phyloP scores from a whole-genome alignment of 2,888 invertebrate species.

The Laothoe populi region DNA sequence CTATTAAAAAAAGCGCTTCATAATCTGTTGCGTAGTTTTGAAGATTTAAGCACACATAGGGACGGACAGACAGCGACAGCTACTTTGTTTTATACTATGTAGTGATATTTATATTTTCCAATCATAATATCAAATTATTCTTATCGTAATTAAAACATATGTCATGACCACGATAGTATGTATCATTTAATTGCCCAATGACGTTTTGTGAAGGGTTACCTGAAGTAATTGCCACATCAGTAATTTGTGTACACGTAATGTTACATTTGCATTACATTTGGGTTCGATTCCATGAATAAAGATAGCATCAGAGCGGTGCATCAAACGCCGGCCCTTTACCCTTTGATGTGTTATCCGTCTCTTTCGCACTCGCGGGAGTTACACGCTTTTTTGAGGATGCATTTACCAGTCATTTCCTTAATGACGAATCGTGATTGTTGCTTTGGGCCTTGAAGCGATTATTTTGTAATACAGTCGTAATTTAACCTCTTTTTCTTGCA shows the following conservation, averaged over 20 bases:
- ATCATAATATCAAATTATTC: too few relatives aligned
- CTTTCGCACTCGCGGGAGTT: neutral
- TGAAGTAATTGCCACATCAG: neutral
- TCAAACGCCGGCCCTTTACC: constrained; percentile 13
- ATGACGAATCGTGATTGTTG: neutral
- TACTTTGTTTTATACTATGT: too few relatives aligned
- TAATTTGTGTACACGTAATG: neutral
- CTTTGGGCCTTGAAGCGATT: neutral
- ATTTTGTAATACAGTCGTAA: neutral
- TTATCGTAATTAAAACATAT: too few relatives aligned
- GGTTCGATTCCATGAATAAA: constrained; percentile 31
- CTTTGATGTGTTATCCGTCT: constrained; percentile 18
- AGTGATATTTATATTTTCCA: too few relatives aligned
- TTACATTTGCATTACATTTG: neutral
- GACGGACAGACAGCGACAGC: too few relatives aligned
- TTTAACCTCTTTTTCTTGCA: too few relatives aligned
- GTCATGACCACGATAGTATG: too few relatives aligned
- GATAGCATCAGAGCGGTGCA: constrained; percentile 1
- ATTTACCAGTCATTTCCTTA: neutral
- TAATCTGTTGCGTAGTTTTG: too few relatives aligned
- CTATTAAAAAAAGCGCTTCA: too few relatives aligned
- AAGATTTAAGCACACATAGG: too few relatives aligned
- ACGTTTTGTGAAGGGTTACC: too few relatives aligned
- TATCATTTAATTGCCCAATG: too few relatives aligned
- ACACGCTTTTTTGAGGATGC: constrained; percentile 6